Evolutionary conservation across 2,113 vertebrate genomes (phyloP), one percentile per base, ranked within the genome.

Genomic region (Chionis minor): DNA sequence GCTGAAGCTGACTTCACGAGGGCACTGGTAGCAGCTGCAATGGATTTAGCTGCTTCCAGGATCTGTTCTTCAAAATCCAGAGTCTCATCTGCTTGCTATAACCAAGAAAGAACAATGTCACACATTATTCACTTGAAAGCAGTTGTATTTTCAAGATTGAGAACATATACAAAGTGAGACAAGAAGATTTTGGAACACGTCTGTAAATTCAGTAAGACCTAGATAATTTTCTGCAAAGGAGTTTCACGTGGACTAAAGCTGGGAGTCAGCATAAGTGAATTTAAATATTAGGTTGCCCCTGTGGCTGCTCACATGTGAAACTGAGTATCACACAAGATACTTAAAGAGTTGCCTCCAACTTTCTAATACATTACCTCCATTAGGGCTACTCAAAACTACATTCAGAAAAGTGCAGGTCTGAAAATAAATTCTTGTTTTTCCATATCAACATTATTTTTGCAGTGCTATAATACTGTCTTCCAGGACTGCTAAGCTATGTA

Each of bases 21-120:
- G 79, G 99, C 99, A 42, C 99, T 99, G 47, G 99, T 99, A 59
- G 99, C 99, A 42, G 99, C 99, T 59, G 99, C 99, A 81, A 99
- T 99, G 96, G 99, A 99, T 81, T 99, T 99, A 47, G 99, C 99
- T 44, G 99, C 99, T 97, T 99, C 99, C 83, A 99, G 98, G 95
- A 99, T 99, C 98, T 99, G 99, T 96, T 99, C 99, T 97, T 99
- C 99, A 87, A 99, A 99, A 97, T 99, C 99, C 98, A 99, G 98
- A 9, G 98, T 99, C 97, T 99, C 99, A 73, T 99, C 99, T 24
- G 99, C 99, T 98, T 99, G 99, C 99, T 99, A 98, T 73, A 98
- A 98, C 47, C 85, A 97, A 98, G 98, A 98, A 81, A 97, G 96
- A 94, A 97, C 33, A 87, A 47, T 1, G 49, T 98, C 86, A 97